Evolutionary conservation across 2,888 invertebrate genomes (phyloP).

Genomic region (Candidula unifasciata): DNA sequence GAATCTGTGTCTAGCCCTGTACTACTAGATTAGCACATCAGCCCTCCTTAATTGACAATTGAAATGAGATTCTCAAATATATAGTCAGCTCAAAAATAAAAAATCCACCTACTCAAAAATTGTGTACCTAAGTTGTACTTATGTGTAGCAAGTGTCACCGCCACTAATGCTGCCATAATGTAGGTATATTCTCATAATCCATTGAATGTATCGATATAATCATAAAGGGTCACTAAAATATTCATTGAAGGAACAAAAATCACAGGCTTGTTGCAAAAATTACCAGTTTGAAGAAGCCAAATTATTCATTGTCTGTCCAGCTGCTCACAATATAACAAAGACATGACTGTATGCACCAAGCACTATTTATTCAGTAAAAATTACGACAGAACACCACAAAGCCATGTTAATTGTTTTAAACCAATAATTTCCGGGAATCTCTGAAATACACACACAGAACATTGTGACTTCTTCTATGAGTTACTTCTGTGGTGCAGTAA

Average conservation of each 20-base stretch:
- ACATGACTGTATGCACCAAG: constrained; percentile 24
- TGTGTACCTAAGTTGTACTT: too few species aligned
- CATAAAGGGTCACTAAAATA: neutral
- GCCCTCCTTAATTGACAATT: too few species aligned
- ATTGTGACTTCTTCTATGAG: constrained; percentile 13
- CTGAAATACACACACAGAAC: constrained; percentile 10
- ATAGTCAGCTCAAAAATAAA: too few species aligned
- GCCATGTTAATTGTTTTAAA: neutral
- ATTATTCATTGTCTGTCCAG: neutral
- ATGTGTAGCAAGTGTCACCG: neutral
- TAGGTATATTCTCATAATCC: neutral
- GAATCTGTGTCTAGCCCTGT: too few species aligned
- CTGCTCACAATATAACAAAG: constrained; percentile 26
- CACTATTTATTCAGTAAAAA: too few species aligned
- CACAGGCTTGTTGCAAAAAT: too few species aligned
- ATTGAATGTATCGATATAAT: too few species aligned
- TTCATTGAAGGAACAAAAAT: too few species aligned
- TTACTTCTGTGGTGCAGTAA: neutral
- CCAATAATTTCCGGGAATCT: neutral
- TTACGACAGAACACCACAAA: constrained; percentile 14
- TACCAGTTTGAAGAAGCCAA: neutral
- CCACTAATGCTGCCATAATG: neutral
- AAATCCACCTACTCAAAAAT: too few species aligned
- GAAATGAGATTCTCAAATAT: too few species aligned
- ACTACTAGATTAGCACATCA: too few species aligned